These are phyloP conservation scores for Eupsilia transversa DNA, from an alignment of 2,888 invertebrate genomes.

Conservation along the genomic window DNA sequence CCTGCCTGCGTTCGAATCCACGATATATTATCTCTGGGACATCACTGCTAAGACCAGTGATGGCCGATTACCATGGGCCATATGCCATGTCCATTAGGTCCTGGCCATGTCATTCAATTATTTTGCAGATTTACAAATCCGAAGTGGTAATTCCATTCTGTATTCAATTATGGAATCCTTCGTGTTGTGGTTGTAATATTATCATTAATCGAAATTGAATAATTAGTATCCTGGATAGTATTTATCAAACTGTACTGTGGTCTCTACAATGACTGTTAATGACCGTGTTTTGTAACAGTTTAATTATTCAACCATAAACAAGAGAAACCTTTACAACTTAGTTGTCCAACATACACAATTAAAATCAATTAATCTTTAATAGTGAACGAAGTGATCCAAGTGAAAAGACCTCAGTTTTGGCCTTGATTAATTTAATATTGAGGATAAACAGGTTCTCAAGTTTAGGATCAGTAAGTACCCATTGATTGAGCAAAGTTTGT, in stretches of 20 bases:
- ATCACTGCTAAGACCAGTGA: too few species aligned
- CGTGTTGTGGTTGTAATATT: neutral
- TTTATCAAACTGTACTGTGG: neutral
- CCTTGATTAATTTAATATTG: conserved; percentile 35
- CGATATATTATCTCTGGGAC: too few species aligned
- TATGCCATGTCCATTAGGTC: too few species aligned
- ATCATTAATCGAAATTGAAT: neutral
- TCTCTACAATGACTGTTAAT: neutral
- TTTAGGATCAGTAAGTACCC: conserved; percentile 2
- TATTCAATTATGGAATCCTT: neutral
- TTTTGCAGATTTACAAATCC: neutral
- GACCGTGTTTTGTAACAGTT: conserved; percentile 16
- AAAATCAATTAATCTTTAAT: neutral
- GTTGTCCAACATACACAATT: conserved; percentile 8
- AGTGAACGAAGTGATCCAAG: conserved; percentile 12
- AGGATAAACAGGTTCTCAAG: conserved; percentile 16
- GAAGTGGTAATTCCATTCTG: neutral
- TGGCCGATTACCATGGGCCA: too few species aligned
- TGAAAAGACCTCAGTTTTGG: conserved; percentile 25
- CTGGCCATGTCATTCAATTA: too few species aligned
- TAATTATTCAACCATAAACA: conserved; percentile 6
- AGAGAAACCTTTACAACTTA: conserved; percentile 7
- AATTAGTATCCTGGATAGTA: neutral
- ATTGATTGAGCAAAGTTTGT: conserved; percentile 22
- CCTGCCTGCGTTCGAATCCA: neutral